Base-by-base conservation (phyloP, 2,888 invertebrate genomes). In the Caenorhabditis sp. region DNA sequence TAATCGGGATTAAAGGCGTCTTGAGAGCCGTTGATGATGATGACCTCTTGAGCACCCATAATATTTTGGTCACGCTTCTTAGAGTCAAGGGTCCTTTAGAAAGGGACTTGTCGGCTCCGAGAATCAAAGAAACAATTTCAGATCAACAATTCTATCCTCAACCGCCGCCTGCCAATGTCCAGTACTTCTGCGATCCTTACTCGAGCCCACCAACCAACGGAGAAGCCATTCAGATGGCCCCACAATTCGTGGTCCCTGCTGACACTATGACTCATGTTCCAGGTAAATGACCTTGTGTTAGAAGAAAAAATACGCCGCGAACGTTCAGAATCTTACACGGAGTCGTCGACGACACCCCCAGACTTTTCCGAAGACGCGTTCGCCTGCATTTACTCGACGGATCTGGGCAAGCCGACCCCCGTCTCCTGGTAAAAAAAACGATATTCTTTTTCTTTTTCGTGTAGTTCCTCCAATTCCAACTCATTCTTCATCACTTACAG, bases 171-270 rank as follows among this genome's bases (percentile, higher is more conserved):
- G 27, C 66, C 35, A 59, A 71, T 50, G 78, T 73, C 45, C 66
- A 61, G 41, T 82, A 79, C 58, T 82, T 79, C 76, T 78, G 78
- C 58, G 82, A 82, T 65, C 78, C 79, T 3, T 82, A 80, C 41
- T 37, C 71, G 9, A 68, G 50, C 27, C 66, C 77, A 11, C 58
- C 61, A 17, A 62, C 50, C 5, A 56, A 20, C 20, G 56, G 56
- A 15, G 56, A 63, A 26, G 20, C 32, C 2, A 43, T 62, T 17
- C 52, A 41, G 39, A 32, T 70, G 37, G 17, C 68, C 5, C 27
- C 63, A 13, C 70, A 50, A 37, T 75, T 74, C 24, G 45, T 50
- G 7, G 73, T 72, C 22, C 59, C 74, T n/a, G 17, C 50, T 4
- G 66, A 74, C 0, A 39, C n/a, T 11, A 65, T 73, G 48, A 50